A percentile compares a stretch with the other conserved stretches of the same genome.
These are phyloP conservation scores for Lerema accius DNA, from an alignment of 1,140 invertebrate genomes.

Conservation along the genomic window DNA sequence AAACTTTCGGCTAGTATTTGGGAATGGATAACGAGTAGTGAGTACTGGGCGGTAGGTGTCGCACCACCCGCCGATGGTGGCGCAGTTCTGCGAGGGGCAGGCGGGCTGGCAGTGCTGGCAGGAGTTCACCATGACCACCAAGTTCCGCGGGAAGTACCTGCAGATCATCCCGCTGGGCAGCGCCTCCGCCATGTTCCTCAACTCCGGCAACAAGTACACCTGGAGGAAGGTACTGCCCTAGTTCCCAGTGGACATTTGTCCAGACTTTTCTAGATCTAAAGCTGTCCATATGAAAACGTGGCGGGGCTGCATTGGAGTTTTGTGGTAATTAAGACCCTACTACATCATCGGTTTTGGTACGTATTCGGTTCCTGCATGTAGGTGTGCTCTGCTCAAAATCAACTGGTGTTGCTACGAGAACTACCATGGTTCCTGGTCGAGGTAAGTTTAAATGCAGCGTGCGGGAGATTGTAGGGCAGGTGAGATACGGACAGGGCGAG, in stretches of 20 bases:
- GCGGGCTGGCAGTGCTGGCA: conserved; percentile 97
- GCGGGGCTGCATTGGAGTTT: no score
- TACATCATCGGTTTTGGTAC: no score
- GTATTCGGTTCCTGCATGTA: no score
- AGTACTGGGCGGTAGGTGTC: conserved; percentile 86
- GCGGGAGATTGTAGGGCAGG: neutral
- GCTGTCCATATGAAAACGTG: no score
- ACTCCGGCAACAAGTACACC: conserved; percentile 94
- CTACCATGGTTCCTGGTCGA: no score
- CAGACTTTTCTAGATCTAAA: no score
- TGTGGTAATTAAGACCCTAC: no score
- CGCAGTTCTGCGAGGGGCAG: conserved; percentile 95
- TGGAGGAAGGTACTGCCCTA: conserved; percentile 92
- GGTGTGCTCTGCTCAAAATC: no score
- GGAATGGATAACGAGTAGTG: no score
- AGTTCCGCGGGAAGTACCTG: conserved; percentile 99
- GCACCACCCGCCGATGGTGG: conserved; percentile 98
- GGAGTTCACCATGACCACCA: conserved; percentile 99
- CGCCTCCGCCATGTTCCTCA: conserved; percentile 90
- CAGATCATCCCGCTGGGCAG: conserved; percentile 95
- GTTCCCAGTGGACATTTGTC: no score
- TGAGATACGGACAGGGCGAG: neutral
- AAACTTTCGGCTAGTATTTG: no score
- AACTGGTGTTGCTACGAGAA: neutral
- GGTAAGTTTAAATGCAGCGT: neutral